Evolutionary conservation across 2,888 invertebrate genomes (phyloP), one percentile per base, ranked within the genome.

Genomic region (Apotomis capreana): DNA sequence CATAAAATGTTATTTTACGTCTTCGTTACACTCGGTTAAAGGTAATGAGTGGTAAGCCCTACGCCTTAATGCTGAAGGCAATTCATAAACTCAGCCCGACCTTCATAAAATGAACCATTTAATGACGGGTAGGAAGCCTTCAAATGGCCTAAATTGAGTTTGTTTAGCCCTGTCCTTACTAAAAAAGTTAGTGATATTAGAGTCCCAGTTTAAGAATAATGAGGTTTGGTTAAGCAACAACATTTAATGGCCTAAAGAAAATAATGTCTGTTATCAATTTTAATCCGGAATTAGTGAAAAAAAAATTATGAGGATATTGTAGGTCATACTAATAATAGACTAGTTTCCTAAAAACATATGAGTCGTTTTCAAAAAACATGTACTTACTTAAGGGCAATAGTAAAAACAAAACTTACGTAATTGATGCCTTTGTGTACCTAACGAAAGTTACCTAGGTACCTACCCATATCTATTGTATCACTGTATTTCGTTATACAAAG

Each of bases 71-170:
- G 55, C 15, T 61, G 55, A 60, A 55, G 49, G 55, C 67, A 57
- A 71, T 71, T 71, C 61, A 61, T 67, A 40, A 68, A 62, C 55
- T 40, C 51, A n/a, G 55, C 61, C 59, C 54, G 5, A 37, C 58
- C 67, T 57, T 71, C 67, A 71, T 67, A 71, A 71, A 67, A 60
- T 37, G 8, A 55, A 46, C 54, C 40, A 61, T 67, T 67, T 70
- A 62, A 71, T 62, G 67, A 10, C 12, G 12, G 46, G 8, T 37
- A 8, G 55, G 13, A 46, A 46, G 60, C 52, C 10, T 44, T 8
- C n/a, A 44, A 46, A 10, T 54, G 60, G n/a, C 52, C 51, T 64
- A 55, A 55, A 64, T 57, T 57, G 44, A 26, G 65, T 55, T 65
- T 65, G 55, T 65, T 65, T 13, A 65, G 55, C 55, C 55, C 44